Evolutionary conservation across 2,113 vertebrate species (phyloP).

Genomic region (Cephalopterus ornatus): DNA sequence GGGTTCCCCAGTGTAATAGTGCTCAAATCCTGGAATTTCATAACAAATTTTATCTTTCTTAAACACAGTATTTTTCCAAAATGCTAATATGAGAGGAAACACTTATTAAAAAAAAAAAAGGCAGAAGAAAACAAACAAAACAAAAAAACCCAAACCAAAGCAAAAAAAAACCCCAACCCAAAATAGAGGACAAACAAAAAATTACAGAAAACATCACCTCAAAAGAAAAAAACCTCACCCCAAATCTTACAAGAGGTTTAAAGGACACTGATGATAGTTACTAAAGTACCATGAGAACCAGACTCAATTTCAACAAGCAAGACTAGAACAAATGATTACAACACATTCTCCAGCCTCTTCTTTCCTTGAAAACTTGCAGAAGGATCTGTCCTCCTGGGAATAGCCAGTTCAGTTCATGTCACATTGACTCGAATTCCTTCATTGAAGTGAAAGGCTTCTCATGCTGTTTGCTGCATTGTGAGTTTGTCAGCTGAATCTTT

Average conservation of each 20-base stretch:
- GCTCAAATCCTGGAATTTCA: neutral
- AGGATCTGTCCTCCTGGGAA: neutral
- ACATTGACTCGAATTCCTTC: neutral
- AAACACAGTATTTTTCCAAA: neutral
- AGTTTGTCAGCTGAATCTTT: neutral
- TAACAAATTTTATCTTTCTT: neutral
- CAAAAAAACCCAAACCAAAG: neutral
- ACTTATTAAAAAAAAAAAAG: neutral
- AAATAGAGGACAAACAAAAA: neutral
- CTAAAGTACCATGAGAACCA: neutral
- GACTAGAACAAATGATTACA: neutral
- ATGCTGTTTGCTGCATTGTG: neutral
- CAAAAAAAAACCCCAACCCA: too few species aligned
- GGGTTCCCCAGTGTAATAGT: neutral
- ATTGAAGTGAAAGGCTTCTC: neutral
- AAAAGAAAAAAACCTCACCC: fast-evolving
- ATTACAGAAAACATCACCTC: neutral
- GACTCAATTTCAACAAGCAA: neutral
- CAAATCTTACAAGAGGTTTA: neutral
- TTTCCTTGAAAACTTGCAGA: neutral
- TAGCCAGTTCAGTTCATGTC: fast-evolving
- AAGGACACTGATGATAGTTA: neutral
- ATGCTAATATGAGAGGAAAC: neutral
- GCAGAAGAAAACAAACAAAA: neutral
- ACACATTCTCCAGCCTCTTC: neutral